Evolutionary conservation across 2,113 vertebrate species (phyloP), one percentile per base, ranked within the genome.

Genomic region (Menura novaehollandiae): DNA sequence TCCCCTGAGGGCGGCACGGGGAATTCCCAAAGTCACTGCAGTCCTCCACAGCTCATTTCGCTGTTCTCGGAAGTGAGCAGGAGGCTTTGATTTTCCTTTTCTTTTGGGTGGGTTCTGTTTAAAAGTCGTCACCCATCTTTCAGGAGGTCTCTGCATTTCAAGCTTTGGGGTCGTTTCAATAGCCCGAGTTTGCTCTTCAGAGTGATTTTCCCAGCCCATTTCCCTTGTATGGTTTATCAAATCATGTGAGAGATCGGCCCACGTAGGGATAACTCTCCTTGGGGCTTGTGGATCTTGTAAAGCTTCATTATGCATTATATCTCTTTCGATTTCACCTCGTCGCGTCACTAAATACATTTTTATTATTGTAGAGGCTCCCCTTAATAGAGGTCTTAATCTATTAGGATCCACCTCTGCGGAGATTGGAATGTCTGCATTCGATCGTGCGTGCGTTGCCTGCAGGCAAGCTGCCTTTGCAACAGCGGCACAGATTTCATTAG

Each of bases 31-130:
- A 30, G 30, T 28, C 35, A 4, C 35, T 6, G 35, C 53, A 8
- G 10, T 9, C 43, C 60, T n/a, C 13, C 43, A 8, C 24, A 15
- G 81, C 24, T 49, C 60, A 3, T 59, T 21, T 17, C 2, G 2
- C 30, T 35, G 8, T 5, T 49, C 43, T 55, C 2, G 0, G 2
- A 22, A 26, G 19, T 5, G 20, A 33, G 6, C 3, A 53, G 13
- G 33, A 55, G 60, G 8, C 17, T 35, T 43, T 19, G 43, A 6
- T 35, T 41, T 43, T 51, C 15, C 43, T 66, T 49, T 66, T 67
- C 52, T 67, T n/a, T 27, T 1, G 0, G 24, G 3, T 0, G 1
- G 52, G 8, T 30, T 76, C 17, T 43, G 16, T 43, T 58, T 49
- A 21, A 56, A 52, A 55, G 41, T 28, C n/a, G 33, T 55, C 28